These are phyloP conservation scores for Cephus pygmeus DNA, from an alignment of 2,888 invertebrate species.

Conservation along the genomic window DNA sequence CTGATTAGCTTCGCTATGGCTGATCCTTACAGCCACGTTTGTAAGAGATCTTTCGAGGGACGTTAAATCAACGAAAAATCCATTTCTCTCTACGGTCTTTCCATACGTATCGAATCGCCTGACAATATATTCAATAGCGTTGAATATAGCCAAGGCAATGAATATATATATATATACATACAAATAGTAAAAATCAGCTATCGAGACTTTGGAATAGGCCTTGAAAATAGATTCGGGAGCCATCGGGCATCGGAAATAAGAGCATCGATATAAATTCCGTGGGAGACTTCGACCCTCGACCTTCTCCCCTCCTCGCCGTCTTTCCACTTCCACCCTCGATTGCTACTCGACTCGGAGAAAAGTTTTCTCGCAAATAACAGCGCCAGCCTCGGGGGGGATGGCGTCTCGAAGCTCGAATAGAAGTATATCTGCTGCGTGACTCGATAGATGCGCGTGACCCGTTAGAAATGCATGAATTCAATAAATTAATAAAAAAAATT, in stretches of 20 bases:
- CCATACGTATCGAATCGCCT: not conserved
- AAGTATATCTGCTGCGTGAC: not conserved
- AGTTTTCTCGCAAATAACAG: conserved; percentile 40
- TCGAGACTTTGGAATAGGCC: conserved; percentile 42
- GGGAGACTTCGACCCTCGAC: not conserved
- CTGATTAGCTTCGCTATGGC: not conserved
- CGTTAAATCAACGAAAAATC: not conserved
- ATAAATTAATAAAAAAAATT: not conserved
- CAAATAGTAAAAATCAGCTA: not conserved
- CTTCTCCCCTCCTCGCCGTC: conserved; percentile 26
- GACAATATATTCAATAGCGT: not conserved
- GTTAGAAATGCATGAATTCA: not conserved
- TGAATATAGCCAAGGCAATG: not conserved
- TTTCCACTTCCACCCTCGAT: conserved; percentile 12
- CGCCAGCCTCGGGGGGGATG: conserved; percentile 18
- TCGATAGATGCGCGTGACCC: not conserved
- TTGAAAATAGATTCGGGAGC: conserved; percentile 52
- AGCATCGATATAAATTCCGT: conserved; percentile 52
- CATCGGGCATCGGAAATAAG: conserved; percentile 42
- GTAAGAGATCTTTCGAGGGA: not conserved
- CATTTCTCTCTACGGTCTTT: not conserved
- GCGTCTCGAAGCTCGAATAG: not conserved
- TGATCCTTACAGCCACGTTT: not conserved
- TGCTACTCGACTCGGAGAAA: conserved; percentile 19
- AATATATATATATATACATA: not conserved